Percentiles rank a stretch among this genome's conserved stretches.
Evolutionary conservation across 2,797 vertebrate genomes (phyloP).

Genomic region (Megaceryle alcyon): DNA sequence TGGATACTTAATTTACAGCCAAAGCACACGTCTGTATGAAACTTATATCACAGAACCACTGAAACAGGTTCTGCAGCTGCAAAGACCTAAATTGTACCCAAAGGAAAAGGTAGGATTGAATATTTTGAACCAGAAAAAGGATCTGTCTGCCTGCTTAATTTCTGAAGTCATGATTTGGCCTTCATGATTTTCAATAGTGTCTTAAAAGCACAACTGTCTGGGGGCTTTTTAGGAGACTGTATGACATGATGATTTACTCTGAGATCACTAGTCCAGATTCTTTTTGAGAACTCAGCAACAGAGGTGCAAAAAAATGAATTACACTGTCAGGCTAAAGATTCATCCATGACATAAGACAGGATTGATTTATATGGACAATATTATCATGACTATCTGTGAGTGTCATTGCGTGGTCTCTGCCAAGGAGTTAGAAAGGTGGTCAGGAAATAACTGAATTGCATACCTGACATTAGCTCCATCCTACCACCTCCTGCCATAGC

Average conservation of each 20-base stretch:
- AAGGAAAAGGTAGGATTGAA: not conserved
- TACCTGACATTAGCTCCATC: not conserved
- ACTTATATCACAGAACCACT: not conserved
- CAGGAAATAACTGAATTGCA: not conserved
- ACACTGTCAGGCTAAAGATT: not conserved
- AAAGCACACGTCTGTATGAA: not conserved
- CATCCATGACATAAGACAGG: not conserved
- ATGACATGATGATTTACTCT: not conserved
- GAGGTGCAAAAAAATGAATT: not conserved
- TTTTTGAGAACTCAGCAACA: not conserved
- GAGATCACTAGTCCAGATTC: not conserved
- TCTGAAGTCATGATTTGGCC: not conserved
- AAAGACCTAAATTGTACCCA: not conserved
- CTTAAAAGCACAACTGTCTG: not conserved
- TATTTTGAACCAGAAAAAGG: not conserved
- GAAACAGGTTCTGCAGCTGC: not conserved
- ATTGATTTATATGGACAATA: rapidly evolving
- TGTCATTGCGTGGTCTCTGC: not conserved
- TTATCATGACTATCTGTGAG: not conserved
- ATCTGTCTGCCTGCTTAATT: not conserved
- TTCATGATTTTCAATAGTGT: not conserved
- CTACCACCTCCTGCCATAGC: not conserved
- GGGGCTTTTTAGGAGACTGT: not conserved
- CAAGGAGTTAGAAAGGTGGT: not conserved
- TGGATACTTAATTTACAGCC: not conserved